Evolutionary conservation across 2,113 vertebrate species (phyloP).

Genomic region (Mungos mungo): DNA sequence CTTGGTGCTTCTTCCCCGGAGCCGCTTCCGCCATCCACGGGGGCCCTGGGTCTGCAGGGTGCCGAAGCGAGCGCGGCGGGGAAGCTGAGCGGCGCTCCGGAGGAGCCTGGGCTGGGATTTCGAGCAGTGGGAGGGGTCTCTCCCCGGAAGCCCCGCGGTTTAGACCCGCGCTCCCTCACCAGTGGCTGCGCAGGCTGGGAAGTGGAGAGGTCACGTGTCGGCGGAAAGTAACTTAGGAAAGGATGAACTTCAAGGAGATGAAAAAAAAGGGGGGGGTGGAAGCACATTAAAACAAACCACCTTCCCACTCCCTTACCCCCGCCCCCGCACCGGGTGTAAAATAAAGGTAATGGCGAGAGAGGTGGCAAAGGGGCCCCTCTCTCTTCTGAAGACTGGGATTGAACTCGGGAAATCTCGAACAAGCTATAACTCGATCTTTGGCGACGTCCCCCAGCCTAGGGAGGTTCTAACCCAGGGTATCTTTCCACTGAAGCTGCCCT

Average conservation of each 20-base stretch:
- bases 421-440: neutral
- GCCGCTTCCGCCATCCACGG: constrained; percentile 14
- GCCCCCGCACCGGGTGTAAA: neutral
- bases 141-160: constrained; percentile 60
- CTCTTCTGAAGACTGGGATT: neutral
- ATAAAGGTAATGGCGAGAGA: neutral
- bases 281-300: neutral
- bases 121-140: constrained; percentile 4
- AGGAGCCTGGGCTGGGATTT: neutral
- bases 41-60: neutral
- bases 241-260: constrained; percentile 53
- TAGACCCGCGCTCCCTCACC: constrained; percentile 45
- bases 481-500: constrained; percentile 50
- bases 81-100: neutral
- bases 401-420: constrained; percentile 47
- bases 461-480: constrained; percentile 52
- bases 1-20: neutral
- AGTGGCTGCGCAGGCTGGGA: constrained; percentile 53
- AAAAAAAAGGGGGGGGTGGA: neutral
- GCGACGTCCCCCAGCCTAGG: neutral
- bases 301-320: neutral
- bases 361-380: neutral
- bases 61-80: neutral
- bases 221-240: constrained; percentile 71
- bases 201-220: constrained; percentile 74